Evolutionary conservation across 2,888 invertebrate species (phyloP).

Genomic region (Drosophila subquinaria): DNA sequence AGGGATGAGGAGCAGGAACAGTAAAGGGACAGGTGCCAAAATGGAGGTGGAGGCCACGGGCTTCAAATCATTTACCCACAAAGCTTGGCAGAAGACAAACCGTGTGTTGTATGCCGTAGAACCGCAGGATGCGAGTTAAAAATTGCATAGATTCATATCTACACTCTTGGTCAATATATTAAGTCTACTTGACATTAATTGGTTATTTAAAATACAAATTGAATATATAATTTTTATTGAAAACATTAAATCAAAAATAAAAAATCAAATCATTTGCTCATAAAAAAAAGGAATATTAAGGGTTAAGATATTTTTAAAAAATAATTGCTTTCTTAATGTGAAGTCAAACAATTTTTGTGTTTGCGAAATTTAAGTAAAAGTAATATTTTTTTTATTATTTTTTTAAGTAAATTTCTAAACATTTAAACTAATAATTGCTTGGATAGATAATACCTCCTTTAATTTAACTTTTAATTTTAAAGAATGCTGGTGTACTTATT

Average conservation of each 20-base stretch:
- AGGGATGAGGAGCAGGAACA: not conserved
- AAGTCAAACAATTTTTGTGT: too few species aligned
- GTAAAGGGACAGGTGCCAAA: not conserved
- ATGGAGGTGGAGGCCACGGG: conserved; percentile 30
- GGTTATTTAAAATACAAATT: not conserved
- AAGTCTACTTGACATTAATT: not conserved
- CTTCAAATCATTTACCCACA: conserved; percentile 74
- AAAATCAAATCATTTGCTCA: too few species aligned
- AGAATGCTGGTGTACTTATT: not conserved
- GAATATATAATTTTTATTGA: too few species aligned
- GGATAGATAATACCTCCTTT: not conserved
- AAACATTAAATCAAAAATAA: too few species aligned
- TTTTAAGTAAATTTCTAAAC: not conserved
- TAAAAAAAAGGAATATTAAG: too few species aligned
- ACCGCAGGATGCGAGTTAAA: conserved; percentile 52
- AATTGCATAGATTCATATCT: conserved; percentile 40
- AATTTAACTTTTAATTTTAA: not conserved
- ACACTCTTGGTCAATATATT: not conserved
- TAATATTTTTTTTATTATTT: not conserved
- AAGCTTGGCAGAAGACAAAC: conserved; percentile 43
- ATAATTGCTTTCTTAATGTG: too few species aligned
- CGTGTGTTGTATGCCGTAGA: conserved; percentile 13
- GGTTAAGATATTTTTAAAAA: too few species aligned
- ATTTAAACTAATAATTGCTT: not conserved
- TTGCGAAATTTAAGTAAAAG: not conserved